These are phyloP conservation scores for Orthosia gracilis DNA, from an alignment of 2,888 invertebrate species.

Conservation along the genomic window DNA sequence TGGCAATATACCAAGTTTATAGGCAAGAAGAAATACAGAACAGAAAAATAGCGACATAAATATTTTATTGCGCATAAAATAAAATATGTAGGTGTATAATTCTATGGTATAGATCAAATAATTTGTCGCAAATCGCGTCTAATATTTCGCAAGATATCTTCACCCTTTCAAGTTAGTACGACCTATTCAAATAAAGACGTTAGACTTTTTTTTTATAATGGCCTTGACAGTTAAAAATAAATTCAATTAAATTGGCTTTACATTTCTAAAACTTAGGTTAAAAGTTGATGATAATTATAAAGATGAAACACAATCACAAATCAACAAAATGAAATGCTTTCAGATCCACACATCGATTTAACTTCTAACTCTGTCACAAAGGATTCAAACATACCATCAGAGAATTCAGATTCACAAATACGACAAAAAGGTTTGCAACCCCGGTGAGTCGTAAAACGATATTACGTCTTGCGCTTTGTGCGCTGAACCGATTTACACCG, in stretches of 20 bases:
- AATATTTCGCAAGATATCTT: not conserved
- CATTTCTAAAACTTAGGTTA: too few relatives aligned
- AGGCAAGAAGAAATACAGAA: not conserved
- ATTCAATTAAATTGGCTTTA: too few relatives aligned
- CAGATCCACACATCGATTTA: constrained; percentile 5
- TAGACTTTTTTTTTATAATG: too few relatives aligned
- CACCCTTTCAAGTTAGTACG: not conserved
- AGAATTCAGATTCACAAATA: constrained; percentile 7
- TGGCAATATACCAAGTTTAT: constrained; percentile 44
- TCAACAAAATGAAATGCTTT: too few relatives aligned
- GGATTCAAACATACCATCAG: constrained; percentile 12
- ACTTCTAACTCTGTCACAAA: not conserved
- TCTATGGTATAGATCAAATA: constrained; percentile 26
- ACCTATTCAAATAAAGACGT: too few relatives aligned
- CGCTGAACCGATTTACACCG: constrained; percentile 20
- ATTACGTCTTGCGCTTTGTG: constrained; percentile 46
- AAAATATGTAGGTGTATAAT: constrained; percentile 2
- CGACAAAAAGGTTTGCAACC: constrained; percentile 14
- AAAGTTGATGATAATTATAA: too few relatives aligned
- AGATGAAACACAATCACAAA: too few relatives aligned
- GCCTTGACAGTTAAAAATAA: too few relatives aligned
- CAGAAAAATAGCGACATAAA: constrained; percentile 16
- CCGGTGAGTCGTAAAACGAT: constrained; percentile 37
- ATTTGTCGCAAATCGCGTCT: constrained; percentile 20
- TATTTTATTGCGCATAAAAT: constrained; percentile 45